A percentile compares a stretch with the other conserved stretches of the same genome.
Evolutionary conservation across 2,113 vertebrate genomes (phyloP).

Genomic region (Patagioenas fasciata): DNA sequence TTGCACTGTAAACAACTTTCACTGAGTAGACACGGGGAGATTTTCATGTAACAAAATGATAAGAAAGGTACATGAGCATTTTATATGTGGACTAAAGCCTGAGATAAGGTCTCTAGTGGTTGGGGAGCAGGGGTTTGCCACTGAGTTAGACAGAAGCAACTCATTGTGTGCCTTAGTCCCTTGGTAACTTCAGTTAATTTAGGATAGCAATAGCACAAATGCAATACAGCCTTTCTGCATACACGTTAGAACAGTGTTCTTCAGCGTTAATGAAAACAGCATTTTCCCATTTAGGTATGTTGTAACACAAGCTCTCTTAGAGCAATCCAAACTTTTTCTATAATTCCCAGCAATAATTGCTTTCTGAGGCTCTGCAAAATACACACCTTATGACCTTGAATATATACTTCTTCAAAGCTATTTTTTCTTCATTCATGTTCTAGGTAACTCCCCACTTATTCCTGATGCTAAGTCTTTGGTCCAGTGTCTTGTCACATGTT

Average conservation of each 20-base stretch:
- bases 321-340: not conserved
- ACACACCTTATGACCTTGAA: not conserved
- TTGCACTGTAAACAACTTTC: not conserved
- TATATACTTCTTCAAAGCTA: not conserved
- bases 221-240: not conserved
- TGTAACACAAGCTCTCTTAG: not conserved
- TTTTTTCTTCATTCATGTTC: not conserved
- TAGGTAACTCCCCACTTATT: not conserved
- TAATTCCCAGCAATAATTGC: not conserved
- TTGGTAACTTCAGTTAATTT: not conserved
- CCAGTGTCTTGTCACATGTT: not conserved
- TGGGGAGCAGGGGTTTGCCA: not conserved
- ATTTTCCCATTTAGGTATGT: not conserved
- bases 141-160: not conserved
- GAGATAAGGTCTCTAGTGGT: not conserved
- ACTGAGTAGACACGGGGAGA: not conserved
- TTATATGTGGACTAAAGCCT: not conserved
- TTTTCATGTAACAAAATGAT: not conserved
- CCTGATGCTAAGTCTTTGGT: not conserved
- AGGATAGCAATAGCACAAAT: not conserved
- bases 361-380: not conserved
- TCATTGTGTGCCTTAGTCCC: not conserved
- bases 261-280: not conserved
- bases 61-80: not conserved
- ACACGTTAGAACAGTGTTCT: not conserved